Conservation (phyloP, 2,888 invertebrate species). For the Marasmarcha lunaedactyla region DNA sequence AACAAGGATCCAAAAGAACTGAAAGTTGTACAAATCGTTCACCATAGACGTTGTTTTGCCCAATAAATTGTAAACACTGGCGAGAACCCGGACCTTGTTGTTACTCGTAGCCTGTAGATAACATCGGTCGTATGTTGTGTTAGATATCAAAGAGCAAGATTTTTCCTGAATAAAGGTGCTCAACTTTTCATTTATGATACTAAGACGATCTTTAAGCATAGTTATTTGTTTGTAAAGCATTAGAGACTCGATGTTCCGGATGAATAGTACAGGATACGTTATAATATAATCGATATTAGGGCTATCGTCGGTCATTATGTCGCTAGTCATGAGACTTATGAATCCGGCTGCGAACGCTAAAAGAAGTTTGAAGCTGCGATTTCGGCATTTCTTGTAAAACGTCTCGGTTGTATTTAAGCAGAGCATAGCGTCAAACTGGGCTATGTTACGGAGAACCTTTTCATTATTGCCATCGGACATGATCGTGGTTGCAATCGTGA, state of each 20-base stretch:
- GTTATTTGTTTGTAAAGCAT: conserved; percentile 28
- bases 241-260: conserved; percentile 32
- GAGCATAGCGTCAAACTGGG: conserved; percentile 24
- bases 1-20: conserved; percentile 37
- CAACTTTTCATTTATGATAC: conserved; percentile 28
- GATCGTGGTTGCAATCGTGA: neutral
- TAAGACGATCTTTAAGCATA: conserved; percentile 27
- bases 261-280: conserved; percentile 20
- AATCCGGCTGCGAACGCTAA: conserved; percentile 17
- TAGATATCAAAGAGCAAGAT: conserved; percentile 21
- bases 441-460: conserved; percentile 10
- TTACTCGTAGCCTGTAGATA: conserved; percentile 19
- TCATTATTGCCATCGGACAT: neutral
- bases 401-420: conserved; percentile 19
- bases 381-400: conserved; percentile 23
- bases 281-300: conserved; percentile 13
- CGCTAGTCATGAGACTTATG: conserved; percentile 14
- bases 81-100: conserved; percentile 31
- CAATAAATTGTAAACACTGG: conserved; percentile 28
- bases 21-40: conserved; percentile 37
- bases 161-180: conserved; percentile 22
- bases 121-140: conserved; percentile 16
- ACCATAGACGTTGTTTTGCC: conserved; percentile 30
- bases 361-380: conserved; percentile 16
- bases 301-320: conserved; percentile 16